Conservation (phyloP, 2,113 vertebrate genomes). For the Dicerorhinus sumatrensis region DNA sequence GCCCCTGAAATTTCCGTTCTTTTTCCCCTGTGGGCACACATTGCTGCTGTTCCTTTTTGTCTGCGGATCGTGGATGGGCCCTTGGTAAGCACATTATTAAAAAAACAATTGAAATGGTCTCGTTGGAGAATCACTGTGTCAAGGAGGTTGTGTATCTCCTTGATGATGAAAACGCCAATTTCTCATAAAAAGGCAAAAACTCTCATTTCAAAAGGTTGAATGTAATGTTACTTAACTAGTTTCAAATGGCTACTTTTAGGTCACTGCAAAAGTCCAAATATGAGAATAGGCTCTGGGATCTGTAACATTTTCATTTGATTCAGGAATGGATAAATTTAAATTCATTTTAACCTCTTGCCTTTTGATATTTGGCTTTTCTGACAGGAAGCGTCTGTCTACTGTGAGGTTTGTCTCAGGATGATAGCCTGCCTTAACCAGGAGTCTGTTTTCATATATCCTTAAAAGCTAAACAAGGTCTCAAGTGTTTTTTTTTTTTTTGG, state of each 20-base stretch:
- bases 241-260: constrained; percentile 71
- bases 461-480: background rate
- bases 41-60: background rate
- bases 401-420: background rate
- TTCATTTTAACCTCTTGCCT: constrained; percentile 73
- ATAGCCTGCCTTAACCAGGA: background rate
- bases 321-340: constrained; percentile 62
- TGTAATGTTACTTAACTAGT: constrained; percentile 76
- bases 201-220: constrained; percentile 75
- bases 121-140: constrained; percentile 58
- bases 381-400: constrained; percentile 46
- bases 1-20: background rate
- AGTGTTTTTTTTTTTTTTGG: too few relatives aligned
- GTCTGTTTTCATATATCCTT: background rate
- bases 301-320: constrained; percentile 75
- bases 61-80: background rate
- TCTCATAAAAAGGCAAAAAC: constrained; percentile 69
- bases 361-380: constrained; percentile 73
- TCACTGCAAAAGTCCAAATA: constrained; percentile 65
- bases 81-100: background rate
- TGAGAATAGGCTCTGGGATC: constrained; percentile 42
- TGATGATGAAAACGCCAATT: constrained; percentile 74
- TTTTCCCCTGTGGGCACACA: background rate
- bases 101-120: background rate
- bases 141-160: constrained; percentile 46